phyloP scores from a whole-genome alignment of 2,888 invertebrate species.

The Scaptomyza tumidula region DNA sequence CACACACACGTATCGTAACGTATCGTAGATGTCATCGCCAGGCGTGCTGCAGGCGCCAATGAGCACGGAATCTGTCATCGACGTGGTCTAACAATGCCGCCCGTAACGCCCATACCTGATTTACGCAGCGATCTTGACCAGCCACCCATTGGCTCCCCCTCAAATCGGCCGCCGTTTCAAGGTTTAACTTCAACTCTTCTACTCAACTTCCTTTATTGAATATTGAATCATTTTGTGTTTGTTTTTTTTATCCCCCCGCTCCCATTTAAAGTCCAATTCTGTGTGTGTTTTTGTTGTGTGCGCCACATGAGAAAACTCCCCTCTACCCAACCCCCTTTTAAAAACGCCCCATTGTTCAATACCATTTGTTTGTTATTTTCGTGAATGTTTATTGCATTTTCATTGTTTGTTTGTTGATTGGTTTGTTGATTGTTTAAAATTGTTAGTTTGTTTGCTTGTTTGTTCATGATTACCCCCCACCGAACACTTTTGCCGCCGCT shows the following conservation, averaged over 20 bases:
- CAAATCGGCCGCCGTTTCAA: slow-evolving; percentile 84
- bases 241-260: background rate
- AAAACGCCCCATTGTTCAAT: slow-evolving; percentile 19
- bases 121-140: slow-evolving; percentile 87
- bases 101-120: slow-evolving; percentile 94
- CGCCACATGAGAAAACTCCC: slow-evolving; percentile 4
- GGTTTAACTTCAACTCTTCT: slow-evolving; percentile 73
- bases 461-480: slow-evolving; percentile 11
- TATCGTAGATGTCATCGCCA: slow-evolving; percentile 79
- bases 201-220: slow-evolving; percentile 38
- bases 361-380: slow-evolving; percentile 51
- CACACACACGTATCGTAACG: background rate
- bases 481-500: slow-evolving; percentile 28
- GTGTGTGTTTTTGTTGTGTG: slow-evolving; percentile 31
- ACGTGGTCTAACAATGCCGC: slow-evolving; percentile 92
- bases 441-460: slow-evolving; percentile 48
- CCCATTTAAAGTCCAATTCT: slow-evolving; percentile 12
- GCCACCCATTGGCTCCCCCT: slow-evolving; percentile 83
- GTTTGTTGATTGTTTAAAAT: slow-evolving; percentile 50
- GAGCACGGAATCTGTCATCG: slow-evolving; percentile 94
- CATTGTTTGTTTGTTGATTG: slow-evolving; percentile 60
- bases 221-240: slow-evolving; percentile 31
- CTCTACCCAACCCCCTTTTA: background rate
- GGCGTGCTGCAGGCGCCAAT: slow-evolving; percentile 87
- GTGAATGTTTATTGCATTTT: slow-evolving; percentile 54